phyloP scores from a whole-genome alignment of 2,113 vertebrate species.

The Rousettus leschenaultii region DNA sequence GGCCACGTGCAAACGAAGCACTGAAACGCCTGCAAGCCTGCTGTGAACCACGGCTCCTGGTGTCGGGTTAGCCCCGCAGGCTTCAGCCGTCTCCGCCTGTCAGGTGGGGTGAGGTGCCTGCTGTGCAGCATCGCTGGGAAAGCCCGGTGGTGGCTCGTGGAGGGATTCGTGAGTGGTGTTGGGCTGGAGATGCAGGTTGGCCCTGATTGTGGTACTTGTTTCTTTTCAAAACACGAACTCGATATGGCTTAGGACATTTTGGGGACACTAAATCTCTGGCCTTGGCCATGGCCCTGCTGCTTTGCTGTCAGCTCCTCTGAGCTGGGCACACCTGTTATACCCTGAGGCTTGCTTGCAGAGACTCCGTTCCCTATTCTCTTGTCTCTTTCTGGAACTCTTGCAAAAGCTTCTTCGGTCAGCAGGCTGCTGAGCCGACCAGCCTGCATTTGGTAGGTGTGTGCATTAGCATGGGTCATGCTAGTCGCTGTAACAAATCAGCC shows the following conservation, averaged over 20 bases:
- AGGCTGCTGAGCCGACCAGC: background rate
- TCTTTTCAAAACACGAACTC: background rate
- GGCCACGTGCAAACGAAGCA: background rate
- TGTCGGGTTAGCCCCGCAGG: fast-evolving
- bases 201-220: background rate
- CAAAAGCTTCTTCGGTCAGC: background rate
- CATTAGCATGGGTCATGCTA: background rate
- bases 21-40: fast-evolving
- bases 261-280: background rate
- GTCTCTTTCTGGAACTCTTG: background rate
- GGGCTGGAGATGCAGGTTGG: background rate
- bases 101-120: background rate
- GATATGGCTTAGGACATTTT: background rate
- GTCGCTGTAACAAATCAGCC: background rate
- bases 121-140: background rate
- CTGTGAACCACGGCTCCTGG: fast-evolving
- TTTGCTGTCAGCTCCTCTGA: background rate
- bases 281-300: background rate
- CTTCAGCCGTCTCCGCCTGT: background rate
- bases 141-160: fast-evolving
- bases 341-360: background rate
- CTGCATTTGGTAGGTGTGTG: background rate
- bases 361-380: background rate
- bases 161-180: background rate
- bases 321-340: background rate